Conservation (phyloP, 2,888 invertebrate species). For the Ichneumoninae sp. region DNA sequence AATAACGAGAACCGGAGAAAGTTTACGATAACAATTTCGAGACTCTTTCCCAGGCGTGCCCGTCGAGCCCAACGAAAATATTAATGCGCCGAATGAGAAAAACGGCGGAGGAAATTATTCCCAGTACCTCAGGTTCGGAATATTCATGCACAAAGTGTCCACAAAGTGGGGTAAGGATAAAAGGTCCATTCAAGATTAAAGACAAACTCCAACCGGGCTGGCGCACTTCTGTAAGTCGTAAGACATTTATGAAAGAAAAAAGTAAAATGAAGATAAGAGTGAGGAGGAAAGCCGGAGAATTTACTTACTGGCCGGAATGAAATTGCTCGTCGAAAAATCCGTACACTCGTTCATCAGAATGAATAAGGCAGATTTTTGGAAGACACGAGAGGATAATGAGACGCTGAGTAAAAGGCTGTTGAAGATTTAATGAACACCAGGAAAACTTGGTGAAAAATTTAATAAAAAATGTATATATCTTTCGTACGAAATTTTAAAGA, state of each 20-base stretch:
- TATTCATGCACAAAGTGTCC: constrained; percentile 17
- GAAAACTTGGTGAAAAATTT: not conserved
- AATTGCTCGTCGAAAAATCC: constrained; percentile 18
- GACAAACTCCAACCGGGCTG: not conserved
- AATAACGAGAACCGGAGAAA: constrained; percentile 2
- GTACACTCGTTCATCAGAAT: not conserved
- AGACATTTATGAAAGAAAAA: constrained; percentile 35
- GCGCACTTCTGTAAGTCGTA: not conserved
- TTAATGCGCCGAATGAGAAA: constrained; percentile 21
- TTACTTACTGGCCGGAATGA: not conserved
- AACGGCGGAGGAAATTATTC: constrained; percentile 16
- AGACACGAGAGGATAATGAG: constrained; percentile 12
- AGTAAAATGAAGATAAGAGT: not conserved
- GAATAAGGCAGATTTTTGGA: not conserved
- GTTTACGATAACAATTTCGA: constrained; percentile 13
- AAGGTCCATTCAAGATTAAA: constrained; percentile 20
- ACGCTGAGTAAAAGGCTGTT: not conserved
- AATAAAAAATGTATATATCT: not conserved
- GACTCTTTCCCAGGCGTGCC: constrained; percentile 5
- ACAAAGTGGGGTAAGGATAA: not conserved
- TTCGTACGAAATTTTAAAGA: not conserved
- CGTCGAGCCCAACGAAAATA: constrained; percentile 21
- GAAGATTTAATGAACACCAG: not conserved
- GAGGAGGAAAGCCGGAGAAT: not conserved
- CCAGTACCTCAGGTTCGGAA: not conserved